These are phyloP conservation scores for Styela clava DNA, from an alignment of 23 tunicate species.

Conservation along the genomic window DNA sequence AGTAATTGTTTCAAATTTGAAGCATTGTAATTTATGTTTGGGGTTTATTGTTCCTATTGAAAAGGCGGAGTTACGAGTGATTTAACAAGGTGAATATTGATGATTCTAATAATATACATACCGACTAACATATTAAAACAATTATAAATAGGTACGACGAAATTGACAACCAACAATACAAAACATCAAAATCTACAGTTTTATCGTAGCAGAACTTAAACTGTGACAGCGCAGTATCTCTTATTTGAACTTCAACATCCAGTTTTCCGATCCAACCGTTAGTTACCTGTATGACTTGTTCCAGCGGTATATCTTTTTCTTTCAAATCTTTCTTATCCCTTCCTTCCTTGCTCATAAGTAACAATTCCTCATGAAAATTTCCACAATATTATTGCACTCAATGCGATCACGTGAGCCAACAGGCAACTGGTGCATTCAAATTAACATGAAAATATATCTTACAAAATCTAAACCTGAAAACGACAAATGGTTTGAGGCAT, in stretches of 20 bases:
- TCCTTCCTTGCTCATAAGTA: constrained; percentile 8
- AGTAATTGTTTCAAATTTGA: not conserved
- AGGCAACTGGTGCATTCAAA: no score
- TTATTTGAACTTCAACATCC: no score
- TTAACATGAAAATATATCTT: no score
- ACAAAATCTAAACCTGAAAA: no score
- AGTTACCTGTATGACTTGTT: constrained; percentile 73
- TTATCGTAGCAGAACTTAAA: no score
- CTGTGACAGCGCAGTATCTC: no score
- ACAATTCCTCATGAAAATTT: constrained; percentile 5
- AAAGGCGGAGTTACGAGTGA: not conserved
- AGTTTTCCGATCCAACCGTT: no score
- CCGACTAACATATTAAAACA: no score
- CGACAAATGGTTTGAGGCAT: no score
- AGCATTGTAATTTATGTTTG: not conserved
- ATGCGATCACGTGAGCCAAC: not conserved
- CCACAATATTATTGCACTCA: not conserved
- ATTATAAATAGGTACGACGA: no score
- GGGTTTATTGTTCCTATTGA: not conserved
- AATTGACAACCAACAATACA: no score
- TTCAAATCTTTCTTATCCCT: not conserved
- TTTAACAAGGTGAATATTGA: not conserved
- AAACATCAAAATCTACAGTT: no score
- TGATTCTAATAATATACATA: not conserved
- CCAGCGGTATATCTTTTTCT: constrained; percentile 47